Conservation (phyloP, 92 coral and sea anemone genomes). For the Epizoanthus stellaris region DNA sequence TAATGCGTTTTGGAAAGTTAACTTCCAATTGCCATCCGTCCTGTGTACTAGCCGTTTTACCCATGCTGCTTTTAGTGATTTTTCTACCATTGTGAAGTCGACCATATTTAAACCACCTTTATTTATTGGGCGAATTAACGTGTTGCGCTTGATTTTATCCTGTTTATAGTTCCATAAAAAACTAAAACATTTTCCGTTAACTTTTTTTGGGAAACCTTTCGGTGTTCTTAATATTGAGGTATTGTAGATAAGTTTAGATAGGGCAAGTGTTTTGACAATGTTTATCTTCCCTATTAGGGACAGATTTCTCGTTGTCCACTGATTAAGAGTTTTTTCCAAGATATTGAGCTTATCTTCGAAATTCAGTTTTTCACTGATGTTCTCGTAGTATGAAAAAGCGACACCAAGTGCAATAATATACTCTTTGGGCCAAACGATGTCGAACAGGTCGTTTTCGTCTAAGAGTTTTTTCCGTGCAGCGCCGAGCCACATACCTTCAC, state of each 20-base stretch:
- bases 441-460: slow-evolving; percentile 10
- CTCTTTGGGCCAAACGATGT: slow-evolving; percentile 8
- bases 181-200: background rate
- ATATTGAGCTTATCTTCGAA: background rate
- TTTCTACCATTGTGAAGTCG: slow-evolving; percentile 12
- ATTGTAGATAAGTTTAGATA: slow-evolving; percentile 4
- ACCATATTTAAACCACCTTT: slow-evolving; percentile 31
- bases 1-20: background rate
- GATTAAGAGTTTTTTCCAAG: slow-evolving; percentile 1
- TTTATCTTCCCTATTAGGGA: background rate
- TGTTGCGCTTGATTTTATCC: background rate
- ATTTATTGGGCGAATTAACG: slow-evolving; percentile 6
- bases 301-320: slow-evolving; percentile 13
- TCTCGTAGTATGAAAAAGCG: background rate
- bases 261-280: slow-evolving; percentile 20
- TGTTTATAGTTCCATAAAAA: background rate
- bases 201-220: slow-evolving; percentile 10
- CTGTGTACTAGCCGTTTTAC: background rate
- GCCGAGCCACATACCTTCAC: slow-evolving; percentile 30
- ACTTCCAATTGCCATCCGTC: slow-evolving; percentile 19
- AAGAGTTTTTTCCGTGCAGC: background rate
- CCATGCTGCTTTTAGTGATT: slow-evolving; percentile 34
- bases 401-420: slow-evolving; percentile 30
- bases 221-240: background rate
- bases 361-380: too few species aligned